Base-by-base conservation (phyloP, 2,888 invertebrate genomes). In the Metallyticus violacea region DNA sequence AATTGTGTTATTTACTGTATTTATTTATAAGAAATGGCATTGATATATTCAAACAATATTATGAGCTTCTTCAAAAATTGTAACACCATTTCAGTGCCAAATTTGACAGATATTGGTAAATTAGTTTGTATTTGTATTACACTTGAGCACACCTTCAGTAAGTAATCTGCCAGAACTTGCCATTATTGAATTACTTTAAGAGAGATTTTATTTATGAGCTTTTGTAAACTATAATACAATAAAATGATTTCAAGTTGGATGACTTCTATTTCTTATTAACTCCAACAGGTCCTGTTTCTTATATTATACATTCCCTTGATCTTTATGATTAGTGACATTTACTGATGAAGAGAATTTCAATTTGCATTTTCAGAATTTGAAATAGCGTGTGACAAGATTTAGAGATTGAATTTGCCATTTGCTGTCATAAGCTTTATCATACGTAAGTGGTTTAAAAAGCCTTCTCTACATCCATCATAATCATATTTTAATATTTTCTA, bases 81-180 rank as follows among this genome's bases (percentile, higher is more conserved):
- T 40, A 30, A 30, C 40, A 40, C 7, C 40, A 40, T 15, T 40
- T 40, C 15, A 62, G 40, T 62, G 40, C 15, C 40, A 62, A 62
- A 62, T 62, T n/a, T 62, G 1, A 15, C 40, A 62, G 22, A 62
- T 22, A 62, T 15, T 62, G 22, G 22, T n/a, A 62, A 62, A 15
- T 62, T 9, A 62, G 40, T 62, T 62, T 62, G 22, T 15, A 62
- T 3, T 22, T 15, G 0, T 62, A 7, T 15, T 62, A 15, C 15
- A 15, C 22, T 77, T 77, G 29, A 77, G 25, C 28, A 77, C 77
- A 83, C 77, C 28, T 28, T 77, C 77, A 77, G 28, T 83, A 83
- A 83, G 27, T 83, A 83, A 83, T 77, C 83, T 83, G 83, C 83
- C 83, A 77, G 27, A 83, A 83, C 77, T 83, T 83, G 83, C 83